Percentiles rank a stretch among this genome's conserved stretches.
Conservation (phyloP, 2,797 vertebrate species). For the Chiroxiphia lanceolata region DNA sequence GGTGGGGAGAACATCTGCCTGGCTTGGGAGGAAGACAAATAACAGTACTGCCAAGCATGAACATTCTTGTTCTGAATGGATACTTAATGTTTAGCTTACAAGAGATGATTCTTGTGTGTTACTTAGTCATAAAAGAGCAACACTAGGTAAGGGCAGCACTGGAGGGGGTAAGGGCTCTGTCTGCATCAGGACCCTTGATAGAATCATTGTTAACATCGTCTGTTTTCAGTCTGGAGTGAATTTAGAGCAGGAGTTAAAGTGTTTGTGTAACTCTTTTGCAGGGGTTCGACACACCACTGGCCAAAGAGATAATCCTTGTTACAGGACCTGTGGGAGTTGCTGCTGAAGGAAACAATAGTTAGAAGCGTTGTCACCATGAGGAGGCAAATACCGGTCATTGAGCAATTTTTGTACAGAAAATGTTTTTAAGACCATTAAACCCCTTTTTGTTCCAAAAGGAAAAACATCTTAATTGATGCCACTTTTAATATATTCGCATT, state of each 20-base stretch:
- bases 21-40: not conserved
- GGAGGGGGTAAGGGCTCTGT: not conserved
- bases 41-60: not conserved
- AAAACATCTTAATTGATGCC: not conserved
- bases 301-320: constrained; percentile 87
- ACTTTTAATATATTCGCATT: not conserved
- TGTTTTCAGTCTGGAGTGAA: not conserved
- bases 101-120: not conserved
- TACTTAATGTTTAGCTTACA: not conserved
- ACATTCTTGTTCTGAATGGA: not conserved
- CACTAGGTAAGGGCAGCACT: rapidly evolving
- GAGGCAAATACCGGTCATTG: not conserved
- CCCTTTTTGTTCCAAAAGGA: not conserved
- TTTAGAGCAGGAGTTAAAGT: not conserved
- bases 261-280: constrained; percentile 66
- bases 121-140: not conserved
- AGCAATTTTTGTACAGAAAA: constrained; percentile 66
- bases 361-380: not conserved
- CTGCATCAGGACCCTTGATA: not conserved
- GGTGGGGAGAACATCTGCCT: not conserved
- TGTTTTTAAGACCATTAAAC: constrained; percentile 73
- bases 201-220: not conserved
- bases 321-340: not conserved
- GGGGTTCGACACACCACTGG: constrained; percentile 90
- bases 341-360: not conserved